Base-by-base conservation (phyloP, 2,797 vertebrate genomes). In the Crocidura indochinensis region DNA sequence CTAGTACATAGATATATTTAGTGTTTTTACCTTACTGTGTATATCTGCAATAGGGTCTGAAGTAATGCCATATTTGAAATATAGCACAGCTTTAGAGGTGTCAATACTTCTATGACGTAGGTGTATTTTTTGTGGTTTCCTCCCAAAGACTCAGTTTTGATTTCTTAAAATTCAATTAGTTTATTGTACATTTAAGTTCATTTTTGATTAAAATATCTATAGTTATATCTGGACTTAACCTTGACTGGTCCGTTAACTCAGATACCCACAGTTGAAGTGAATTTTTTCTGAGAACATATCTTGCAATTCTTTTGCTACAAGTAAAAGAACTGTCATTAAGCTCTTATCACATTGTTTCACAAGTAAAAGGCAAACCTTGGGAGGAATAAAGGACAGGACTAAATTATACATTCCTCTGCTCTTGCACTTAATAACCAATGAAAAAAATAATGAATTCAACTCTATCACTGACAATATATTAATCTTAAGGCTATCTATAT, bases 121-220 rank as follows among this genome's bases (percentile, higher is more conserved):
- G 67, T 47, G 26, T 75, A 27, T 75, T 60, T 17, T 15, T 71
- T 71, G 29, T 2, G n/a, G 81, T 20, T 71, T 26, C 46, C 84
- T 75, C 24, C 9, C 82, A 8, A 26, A 90, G 46, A 71, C 19
- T 22, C 38, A 82, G 26, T 10, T 1, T 71, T 10, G 1, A 81
- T 53, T 82, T 10, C 17, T 83, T 51, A 3, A 38, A 38, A 38
- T 38, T 38, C 38, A 38, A n/a, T 91, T 3, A 2, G 7, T 60
- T 10, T 29, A 60, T 7, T 38, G 47, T 64, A 84, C 74, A 51
- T 7, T 51, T 51, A 51, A 51, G 14, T 64, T 22, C 17, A 73
- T 73, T 85, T 51, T 78, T 77, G 7, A 10, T 71, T 78, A 75
- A 85, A 88, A 88, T 68, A 85, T 68, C n/a, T 85, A 64, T 3